phyloP scores from a whole-genome alignment of 2,888 invertebrate species.

The Callyntrura guangdongensis region DNA sequence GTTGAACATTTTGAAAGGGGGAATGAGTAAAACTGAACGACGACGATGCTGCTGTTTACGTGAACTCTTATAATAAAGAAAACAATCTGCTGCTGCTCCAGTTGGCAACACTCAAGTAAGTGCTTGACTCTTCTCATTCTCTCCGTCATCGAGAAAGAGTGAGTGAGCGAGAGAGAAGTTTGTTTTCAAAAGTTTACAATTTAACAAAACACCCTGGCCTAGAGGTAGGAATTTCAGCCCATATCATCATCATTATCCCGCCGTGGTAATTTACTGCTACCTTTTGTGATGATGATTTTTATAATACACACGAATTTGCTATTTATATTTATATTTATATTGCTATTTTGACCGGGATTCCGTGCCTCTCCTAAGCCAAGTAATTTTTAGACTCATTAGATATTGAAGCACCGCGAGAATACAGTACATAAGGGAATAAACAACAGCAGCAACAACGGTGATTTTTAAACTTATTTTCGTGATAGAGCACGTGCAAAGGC shows the following conservation, averaged over 20 bases:
- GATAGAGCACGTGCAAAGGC: neutral
- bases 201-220: neutral
- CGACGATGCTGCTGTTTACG: neutral
- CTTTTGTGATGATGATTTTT: slow-evolving; percentile 16
- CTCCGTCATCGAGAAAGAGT: neutral
- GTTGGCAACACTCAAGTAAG: slow-evolving; percentile 48
- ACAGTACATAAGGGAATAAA: slow-evolving; percentile 17
- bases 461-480: neutral
- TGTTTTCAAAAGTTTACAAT: neutral
- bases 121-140: neutral
- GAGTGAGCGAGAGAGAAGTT: neutral
- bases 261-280: neutral
- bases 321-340: no score
- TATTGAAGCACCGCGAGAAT: slow-evolving; percentile 15
- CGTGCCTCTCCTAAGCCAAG: neutral
- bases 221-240: neutral
- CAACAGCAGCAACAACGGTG: neutral
- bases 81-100: slow-evolving; percentile 23
- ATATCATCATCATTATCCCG: neutral
- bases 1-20: slow-evolving; percentile 39
- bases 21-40: slow-evolving; percentile 50
- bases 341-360: no score
- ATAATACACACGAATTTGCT: neutral
- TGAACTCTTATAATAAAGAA: neutral
- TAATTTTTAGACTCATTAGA: slow-evolving; percentile 48